phyloP scores from a whole-genome alignment of 2,888 invertebrate genomes.

The Ypsolopha sequella region DNA sequence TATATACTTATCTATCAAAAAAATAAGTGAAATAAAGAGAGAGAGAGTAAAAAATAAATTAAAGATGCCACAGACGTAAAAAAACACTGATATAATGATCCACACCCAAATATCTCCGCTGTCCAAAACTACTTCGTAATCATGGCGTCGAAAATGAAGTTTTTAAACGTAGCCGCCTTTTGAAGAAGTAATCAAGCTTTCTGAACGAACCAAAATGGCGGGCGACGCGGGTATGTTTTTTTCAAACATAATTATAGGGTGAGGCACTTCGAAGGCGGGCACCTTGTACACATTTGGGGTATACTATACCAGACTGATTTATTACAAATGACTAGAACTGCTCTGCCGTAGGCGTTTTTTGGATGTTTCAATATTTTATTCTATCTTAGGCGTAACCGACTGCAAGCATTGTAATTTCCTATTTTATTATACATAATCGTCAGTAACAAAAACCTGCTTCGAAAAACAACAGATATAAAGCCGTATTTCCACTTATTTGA shows the following conservation, averaged over 20 bases:
- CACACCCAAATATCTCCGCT: slow-evolving; percentile 8
- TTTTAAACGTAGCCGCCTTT: slow-evolving; percentile 29
- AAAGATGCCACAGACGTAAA: too few relatives aligned
- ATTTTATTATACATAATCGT: not conserved
- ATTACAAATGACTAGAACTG: not conserved
- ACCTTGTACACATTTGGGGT: slow-evolving; percentile 7
- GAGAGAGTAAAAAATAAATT: too few relatives aligned
- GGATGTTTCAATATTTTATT: not conserved
- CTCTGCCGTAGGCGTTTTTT: not conserved
- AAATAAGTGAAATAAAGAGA: too few relatives aligned
- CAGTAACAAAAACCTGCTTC: not conserved
- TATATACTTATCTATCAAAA: too few relatives aligned
- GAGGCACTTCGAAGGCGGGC: slow-evolving; percentile 11
- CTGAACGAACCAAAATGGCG: slow-evolving; percentile 27
- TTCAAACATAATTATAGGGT: slow-evolving; percentile 24
- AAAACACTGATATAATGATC: not conserved
- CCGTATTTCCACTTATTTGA: not conserved
- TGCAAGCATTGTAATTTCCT: not conserved
- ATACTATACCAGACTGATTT: not conserved
- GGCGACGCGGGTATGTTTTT: slow-evolving; percentile 17
- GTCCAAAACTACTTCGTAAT: not conserved
- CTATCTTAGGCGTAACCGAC: not conserved
- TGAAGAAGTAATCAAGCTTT: slow-evolving; percentile 21
- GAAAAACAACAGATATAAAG: not conserved
- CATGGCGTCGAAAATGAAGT: slow-evolving; percentile 43